Evolutionary conservation across 1,140 invertebrate genomes (phyloP).

Genomic region (Anastrepha obliqua): DNA sequence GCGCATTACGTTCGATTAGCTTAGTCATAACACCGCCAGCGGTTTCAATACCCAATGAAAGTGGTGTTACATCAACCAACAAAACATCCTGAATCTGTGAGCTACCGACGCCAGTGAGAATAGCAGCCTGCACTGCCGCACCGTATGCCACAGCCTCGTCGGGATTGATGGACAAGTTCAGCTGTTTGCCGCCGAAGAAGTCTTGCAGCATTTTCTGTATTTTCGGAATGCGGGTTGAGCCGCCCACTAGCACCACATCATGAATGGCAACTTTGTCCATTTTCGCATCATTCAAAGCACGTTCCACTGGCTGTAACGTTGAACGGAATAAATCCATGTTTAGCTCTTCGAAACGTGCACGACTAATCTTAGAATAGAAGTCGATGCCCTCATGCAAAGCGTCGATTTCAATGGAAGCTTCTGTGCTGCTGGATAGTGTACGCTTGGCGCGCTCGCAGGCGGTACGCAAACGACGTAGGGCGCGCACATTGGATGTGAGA

Average conservation of each 20-base stretch:
- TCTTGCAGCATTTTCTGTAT: slow-evolving; percentile 81
- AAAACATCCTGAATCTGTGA: slow-evolving; percentile 85
- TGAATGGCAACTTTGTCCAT: slow-evolving; percentile 82
- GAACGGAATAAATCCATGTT: slow-evolving; percentile 87
- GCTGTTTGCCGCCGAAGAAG: slow-evolving; percentile 80
- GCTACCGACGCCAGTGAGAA: slow-evolving; percentile 81
- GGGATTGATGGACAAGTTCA: slow-evolving; percentile 86
- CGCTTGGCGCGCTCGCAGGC: slow-evolving; percentile 84
- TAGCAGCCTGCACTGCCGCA: slow-evolving; percentile 86
- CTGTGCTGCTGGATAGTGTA: slow-evolving; percentile 81
- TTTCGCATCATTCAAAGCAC: slow-evolving; percentile 83
- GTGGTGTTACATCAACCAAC: slow-evolving; percentile 83
- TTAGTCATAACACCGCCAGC: slow-evolving; percentile 82
- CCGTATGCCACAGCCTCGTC: slow-evolving; percentile 86
- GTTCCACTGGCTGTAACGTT: slow-evolving; percentile 84
- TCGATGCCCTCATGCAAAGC: slow-evolving; percentile 87
- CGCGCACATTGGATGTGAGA: slow-evolving; percentile 83
- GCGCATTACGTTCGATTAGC: slow-evolving; percentile 81
- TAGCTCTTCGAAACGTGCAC: slow-evolving; percentile 91
- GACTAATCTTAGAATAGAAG: slow-evolving; percentile 89
- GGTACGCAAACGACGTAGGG: slow-evolving; percentile 84
- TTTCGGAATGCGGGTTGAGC: slow-evolving; percentile 81
- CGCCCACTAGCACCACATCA: slow-evolving; percentile 81
- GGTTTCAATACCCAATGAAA: slow-evolving; percentile 84
- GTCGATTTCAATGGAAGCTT: slow-evolving; percentile 84